These are phyloP conservation scores for Torymus aiolomorphi DNA, from an alignment of 2,888 invertebrate genomes.

Conservation along the genomic window DNA sequence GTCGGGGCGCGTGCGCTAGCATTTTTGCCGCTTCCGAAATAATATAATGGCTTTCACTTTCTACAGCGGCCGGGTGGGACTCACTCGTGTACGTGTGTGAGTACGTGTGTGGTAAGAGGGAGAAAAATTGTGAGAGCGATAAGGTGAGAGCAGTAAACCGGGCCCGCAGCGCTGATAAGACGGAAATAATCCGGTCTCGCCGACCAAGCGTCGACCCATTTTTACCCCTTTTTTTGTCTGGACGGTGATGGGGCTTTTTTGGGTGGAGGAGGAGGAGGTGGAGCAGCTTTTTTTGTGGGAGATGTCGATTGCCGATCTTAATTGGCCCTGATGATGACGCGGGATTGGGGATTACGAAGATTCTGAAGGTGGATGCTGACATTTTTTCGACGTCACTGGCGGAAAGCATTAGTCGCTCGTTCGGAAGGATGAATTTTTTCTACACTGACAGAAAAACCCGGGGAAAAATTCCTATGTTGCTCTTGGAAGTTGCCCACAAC, in stretches of 20 bases:
- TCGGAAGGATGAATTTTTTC: no score
- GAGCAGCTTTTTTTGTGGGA: not conserved
- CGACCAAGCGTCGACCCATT: conserved; percentile 42
- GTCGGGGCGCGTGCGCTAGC: conserved; percentile 39
- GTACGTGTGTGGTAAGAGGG: not conserved
- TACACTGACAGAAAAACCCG: no score
- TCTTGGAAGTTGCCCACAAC: no score
- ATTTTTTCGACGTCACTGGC: no score
- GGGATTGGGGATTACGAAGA: not conserved
- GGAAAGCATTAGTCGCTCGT: no score
- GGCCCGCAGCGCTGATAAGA: conserved; percentile 20
- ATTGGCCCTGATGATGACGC: conserved; percentile 36
- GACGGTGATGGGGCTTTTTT: no score
- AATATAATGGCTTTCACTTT: conserved; percentile 75
- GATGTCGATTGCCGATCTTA: conserved; percentile 38
- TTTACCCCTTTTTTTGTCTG: conserved; percentile 6
- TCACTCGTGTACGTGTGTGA: not conserved
- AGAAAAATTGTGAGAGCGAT: conserved; percentile 10
- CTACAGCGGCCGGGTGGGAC: conserved; percentile 46
- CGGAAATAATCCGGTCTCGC: conserved; percentile 24
- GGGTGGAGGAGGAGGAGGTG: no score
- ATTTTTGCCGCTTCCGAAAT: conserved; percentile 71
- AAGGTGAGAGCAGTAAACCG: conserved; percentile 31
- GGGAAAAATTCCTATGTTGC: no score
- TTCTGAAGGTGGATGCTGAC: no score